Evolutionary conservation across 2,113 vertebrate genomes (phyloP).

Genomic region (Hydrolagus affinis): DNA sequence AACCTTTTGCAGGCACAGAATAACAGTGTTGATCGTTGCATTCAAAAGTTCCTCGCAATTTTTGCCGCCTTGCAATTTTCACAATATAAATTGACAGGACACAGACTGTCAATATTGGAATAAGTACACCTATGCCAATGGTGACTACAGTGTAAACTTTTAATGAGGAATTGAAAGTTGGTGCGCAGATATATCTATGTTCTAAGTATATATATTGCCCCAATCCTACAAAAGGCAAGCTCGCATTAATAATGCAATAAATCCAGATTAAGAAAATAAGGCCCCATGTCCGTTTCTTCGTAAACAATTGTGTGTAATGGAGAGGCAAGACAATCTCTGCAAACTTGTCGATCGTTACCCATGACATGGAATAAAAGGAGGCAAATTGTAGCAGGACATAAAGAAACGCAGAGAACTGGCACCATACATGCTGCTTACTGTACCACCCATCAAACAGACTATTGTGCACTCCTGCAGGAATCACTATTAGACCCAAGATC

Average conservation of each 20-base stretch:
- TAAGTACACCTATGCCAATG: slow-evolving; percentile 41
- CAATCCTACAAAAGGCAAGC: slow-evolving; percentile 52
- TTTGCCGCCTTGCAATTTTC: slow-evolving; percentile 53
- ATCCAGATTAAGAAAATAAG: slow-evolving; percentile 48
- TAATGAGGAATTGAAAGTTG: slow-evolving; percentile 41
- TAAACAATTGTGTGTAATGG: slow-evolving; percentile 50
- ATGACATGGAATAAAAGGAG: slow-evolving; percentile 54
- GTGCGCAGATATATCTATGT: slow-evolving; percentile 48
- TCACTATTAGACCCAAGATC: slow-evolving; percentile 46
- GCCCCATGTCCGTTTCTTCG: slow-evolving; percentile 37
- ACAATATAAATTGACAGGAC: slow-evolving; percentile 52
- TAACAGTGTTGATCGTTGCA: slow-evolving; percentile 64
- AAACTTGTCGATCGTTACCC: slow-evolving; percentile 54
- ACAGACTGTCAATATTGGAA: slow-evolving; percentile 48
- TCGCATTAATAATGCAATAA: slow-evolving; percentile 45
- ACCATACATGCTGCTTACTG: slow-evolving; percentile 38
- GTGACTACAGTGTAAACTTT: slow-evolving; percentile 44
- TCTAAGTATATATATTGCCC: slow-evolving; percentile 52
- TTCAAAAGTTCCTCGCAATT: slow-evolving; percentile 55
- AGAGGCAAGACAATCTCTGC: slow-evolving; percentile 56
- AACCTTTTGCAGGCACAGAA: slow-evolving; percentile 56
- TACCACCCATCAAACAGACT: slow-evolving; percentile 40
- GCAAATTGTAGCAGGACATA: slow-evolving; percentile 54
- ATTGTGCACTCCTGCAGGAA: slow-evolving; percentile 49
- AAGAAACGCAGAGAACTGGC: slow-evolving; percentile 52